A percentile compares a stretch with the other conserved stretches of the same genome.
Evolutionary conservation across 2,797 vertebrate genomes (phyloP).

Genomic region (Rachycentron canadum): DNA sequence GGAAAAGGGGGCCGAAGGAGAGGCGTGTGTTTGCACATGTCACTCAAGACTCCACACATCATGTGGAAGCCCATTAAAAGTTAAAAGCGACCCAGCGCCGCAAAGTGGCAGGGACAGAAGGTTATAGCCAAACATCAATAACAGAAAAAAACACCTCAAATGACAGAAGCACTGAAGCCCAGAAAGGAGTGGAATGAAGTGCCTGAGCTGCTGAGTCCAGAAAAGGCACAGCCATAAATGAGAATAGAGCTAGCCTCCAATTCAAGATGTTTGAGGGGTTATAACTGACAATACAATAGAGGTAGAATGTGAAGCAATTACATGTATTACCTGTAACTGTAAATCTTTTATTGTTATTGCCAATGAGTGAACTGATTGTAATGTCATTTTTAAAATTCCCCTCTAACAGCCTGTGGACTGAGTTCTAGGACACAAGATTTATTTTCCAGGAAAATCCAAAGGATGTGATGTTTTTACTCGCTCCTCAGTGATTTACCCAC

Average conservation of each 20-base stretch:
- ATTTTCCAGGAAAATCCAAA: too few relatives aligned
- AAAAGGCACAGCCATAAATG: background rate
- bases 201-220: background rate
- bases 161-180: slow-evolving; percentile 16
- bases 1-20: background rate
- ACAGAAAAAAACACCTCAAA: slow-evolving; percentile 24
- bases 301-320: background rate
- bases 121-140: slow-evolving; percentile 33
- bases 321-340: too few relatives aligned
- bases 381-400: too few relatives aligned
- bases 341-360: too few relatives aligned
- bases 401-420: too few relatives aligned
- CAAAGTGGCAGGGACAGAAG: slow-evolving; percentile 10
- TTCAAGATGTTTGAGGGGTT: background rate
- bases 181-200: background rate
- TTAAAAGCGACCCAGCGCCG: slow-evolving; percentile 5
- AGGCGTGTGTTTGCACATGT: background rate
- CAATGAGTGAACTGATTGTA: too few relatives aligned
- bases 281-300: background rate
- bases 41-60: slow-evolving; percentile 2
- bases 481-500: too few relatives aligned
- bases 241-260: background rate
- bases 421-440: too few relatives aligned
- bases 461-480: too few relatives aligned
- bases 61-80: slow-evolving; percentile 18